Percentiles rank a stretch among this genome's conserved stretches.
Evolutionary conservation across 2,888 invertebrate species (phyloP).

Genomic region (Xestoiulus laeticollis): DNA sequence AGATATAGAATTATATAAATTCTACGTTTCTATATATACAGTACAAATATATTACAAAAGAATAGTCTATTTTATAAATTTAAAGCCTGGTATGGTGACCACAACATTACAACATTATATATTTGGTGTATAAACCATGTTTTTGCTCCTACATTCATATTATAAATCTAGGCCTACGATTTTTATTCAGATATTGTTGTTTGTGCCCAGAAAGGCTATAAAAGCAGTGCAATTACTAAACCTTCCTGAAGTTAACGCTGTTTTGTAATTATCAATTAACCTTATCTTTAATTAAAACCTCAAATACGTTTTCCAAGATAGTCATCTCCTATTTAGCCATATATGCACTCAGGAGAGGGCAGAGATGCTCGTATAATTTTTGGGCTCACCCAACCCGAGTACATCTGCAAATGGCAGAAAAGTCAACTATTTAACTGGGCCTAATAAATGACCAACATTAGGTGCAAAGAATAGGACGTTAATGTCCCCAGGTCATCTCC

Average conservation of each 20-base stretch:
- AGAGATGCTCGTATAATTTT: neutral
- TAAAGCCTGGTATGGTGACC: too few relatives aligned
- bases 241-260: neutral
- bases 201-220: neutral
- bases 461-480: conserved; percentile 38
- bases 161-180: too few relatives aligned
- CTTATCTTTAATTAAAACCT: conserved; percentile 12
- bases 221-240: neutral
- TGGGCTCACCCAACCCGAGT: neutral
- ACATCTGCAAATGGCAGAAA: conserved; percentile 11
- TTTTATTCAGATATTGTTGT: neutral
- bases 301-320: neutral
- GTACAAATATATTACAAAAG: too few relatives aligned
- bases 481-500: neutral
- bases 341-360: neutral
- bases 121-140: neutral
- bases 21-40: too few relatives aligned
- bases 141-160: neutral
- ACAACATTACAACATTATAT: too few relatives aligned
- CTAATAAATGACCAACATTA: conserved; percentile 39
- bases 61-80: too few relatives aligned
- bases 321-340: neutral
- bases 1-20: too few relatives aligned
- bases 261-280: conserved; percentile 27
- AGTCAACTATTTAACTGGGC: neutral